Base-by-base conservation (phyloP, 2,797 vertebrate species). In the Manis pentadactyla region DNA sequence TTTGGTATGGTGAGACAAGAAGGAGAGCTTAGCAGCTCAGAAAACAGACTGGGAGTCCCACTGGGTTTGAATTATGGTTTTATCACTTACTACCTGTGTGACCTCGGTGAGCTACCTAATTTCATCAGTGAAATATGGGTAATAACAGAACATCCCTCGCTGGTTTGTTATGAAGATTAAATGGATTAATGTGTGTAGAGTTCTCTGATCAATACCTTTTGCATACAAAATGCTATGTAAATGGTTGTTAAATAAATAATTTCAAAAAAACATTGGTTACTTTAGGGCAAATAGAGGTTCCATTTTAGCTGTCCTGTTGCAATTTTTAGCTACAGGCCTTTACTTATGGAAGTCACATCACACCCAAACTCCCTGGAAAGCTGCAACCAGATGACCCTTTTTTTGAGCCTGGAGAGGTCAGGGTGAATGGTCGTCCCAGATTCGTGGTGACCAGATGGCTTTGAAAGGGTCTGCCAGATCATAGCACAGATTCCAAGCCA, bases 51-150 rank as follows among this genome's bases (percentile, higher is more conserved):
- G 8, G 27, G 18, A 86, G 21, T 77, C 34, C 1, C 31, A 75
- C 34, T 92, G 55, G 42, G 29, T 77, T 51, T 74, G 18, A 96
- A 92, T 94, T 83, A 63, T 31, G 73, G 1, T 61, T 96, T 94
- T 59, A 61, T 73, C 49, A 51, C 59, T 85, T 71, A 66, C 19
- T 53, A 42, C 18, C 37, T 66, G 6, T 42, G 21, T 91, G 73
- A 49, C 23, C 19, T 89, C 81, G 25, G n/a, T 29, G 89, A 93
- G 17, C 9, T 46, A 87, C 57, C 23, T 64, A 69, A 68, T 5
- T 1, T 63, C 42, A 69, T 63, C 17, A 7, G 29, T 89, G n/a
- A 87, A 83, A 74, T 87, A 49, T 69, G 46, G 14, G 7, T 71
- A 83, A 92, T 27, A 59, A 87, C 4, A 78, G 68, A 63, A 27